Evolutionary conservation across 2,888 invertebrate genomes (phyloP).

Genomic region (Herminia tarsipennalis): DNA sequence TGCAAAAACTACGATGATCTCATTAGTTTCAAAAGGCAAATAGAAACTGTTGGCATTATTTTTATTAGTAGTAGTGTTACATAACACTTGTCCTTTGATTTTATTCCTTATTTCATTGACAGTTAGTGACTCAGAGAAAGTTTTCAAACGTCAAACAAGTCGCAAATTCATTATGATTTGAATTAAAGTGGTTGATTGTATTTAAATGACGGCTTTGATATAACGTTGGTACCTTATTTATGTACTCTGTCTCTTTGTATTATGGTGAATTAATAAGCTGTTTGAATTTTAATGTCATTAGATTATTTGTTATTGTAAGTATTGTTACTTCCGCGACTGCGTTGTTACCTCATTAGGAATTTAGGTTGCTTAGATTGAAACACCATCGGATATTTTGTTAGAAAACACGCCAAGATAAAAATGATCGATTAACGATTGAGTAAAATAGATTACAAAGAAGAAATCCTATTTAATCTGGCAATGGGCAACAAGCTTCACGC

Average conservation of each 20-base stretch:
- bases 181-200: slow-evolving; percentile 61
- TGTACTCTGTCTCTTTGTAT: slow-evolving; percentile 10
- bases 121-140: slow-evolving; percentile 56
- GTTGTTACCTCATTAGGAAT: slow-evolving; percentile 12
- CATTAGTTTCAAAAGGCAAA: slow-evolving; percentile 46
- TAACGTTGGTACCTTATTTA: slow-evolving; percentile 33
- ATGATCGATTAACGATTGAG: slow-evolving; percentile 10
- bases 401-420: slow-evolving; percentile 9
- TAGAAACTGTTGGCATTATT: slow-evolving; percentile 18
- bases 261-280: slow-evolving; percentile 19
- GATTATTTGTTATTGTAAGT: slow-evolving; percentile 12
- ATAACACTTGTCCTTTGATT: slow-evolving; percentile 17
- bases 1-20: slow-evolving; percentile 55
- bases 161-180: slow-evolving; percentile 54
- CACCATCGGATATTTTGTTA: neutral
- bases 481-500: slow-evolving; percentile 49
- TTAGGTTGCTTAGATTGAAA: neutral
- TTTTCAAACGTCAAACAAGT: slow-evolving; percentile 43
- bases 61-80: slow-evolving; percentile 1
- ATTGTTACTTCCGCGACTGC: slow-evolving; percentile 22
- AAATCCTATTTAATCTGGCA: slow-evolving; percentile 39
- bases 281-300: slow-evolving; percentile 19
- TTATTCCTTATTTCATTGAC: slow-evolving; percentile 37
- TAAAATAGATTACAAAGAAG: slow-evolving; percentile 17
- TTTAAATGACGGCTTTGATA: slow-evolving; percentile 42